A percentile compares a stretch with the other conserved stretches of the same genome.
Evolutionary conservation across 2,113 vertebrate species (phyloP).

Genomic region (Cyanoderma ruficeps): DNA sequence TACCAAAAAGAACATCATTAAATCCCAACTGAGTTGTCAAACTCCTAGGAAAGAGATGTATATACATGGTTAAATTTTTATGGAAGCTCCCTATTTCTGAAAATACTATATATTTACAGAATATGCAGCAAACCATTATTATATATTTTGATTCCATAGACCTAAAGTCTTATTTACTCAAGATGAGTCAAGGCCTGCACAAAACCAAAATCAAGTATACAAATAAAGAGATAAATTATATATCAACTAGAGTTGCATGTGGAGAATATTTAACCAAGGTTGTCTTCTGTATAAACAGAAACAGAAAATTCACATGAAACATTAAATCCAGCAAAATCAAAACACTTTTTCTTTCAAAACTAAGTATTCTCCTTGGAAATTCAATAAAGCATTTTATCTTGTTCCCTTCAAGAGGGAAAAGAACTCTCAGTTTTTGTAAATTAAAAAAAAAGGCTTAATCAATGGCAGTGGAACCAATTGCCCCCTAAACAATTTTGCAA

Average conservation of each 20-base stretch:
- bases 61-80: not conserved
- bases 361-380: not conserved
- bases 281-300: not conserved
- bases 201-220: conserved; percentile 1
- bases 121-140: not conserved
- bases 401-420: not conserved
- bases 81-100: not conserved
- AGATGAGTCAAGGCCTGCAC: not conserved
- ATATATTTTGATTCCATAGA: not conserved
- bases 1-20: not conserved
- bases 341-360: not conserved
- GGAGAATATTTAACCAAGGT: not conserved
- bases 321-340: not conserved
- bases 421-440: not conserved
- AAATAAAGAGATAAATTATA: not conserved
- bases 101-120: not conserved
- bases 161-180: not conserved
- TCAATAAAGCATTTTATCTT: not conserved
- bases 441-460: not conserved
- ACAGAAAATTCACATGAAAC: not conserved
- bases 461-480: not conserved
- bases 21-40: not conserved
- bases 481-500: not conserved
- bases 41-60: not conserved
- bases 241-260: not conserved